Evolutionary conservation across 2,113 vertebrate species (phyloP).

Genomic region (Notiomystis cincta): DNA sequence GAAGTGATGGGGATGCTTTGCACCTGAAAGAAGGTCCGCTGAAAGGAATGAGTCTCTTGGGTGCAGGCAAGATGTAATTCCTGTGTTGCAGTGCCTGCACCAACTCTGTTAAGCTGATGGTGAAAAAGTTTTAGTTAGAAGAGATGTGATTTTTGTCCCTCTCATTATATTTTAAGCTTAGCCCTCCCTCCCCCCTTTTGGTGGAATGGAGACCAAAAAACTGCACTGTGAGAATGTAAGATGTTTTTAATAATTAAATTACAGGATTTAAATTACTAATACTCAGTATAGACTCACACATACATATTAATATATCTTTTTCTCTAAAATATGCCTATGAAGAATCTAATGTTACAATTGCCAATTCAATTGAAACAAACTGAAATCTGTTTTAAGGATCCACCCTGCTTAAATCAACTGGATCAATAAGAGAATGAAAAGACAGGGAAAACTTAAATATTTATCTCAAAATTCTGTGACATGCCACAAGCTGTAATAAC

Average conservation of each 20-base stretch:
- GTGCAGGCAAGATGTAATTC: not conserved
- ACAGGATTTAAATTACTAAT: not conserved
- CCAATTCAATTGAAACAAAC: not conserved
- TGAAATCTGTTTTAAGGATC: not conserved
- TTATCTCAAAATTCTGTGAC: not conserved
- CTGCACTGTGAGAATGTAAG: not conserved
- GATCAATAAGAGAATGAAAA: not conserved
- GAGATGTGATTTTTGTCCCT: not conserved
- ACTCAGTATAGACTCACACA: not conserved
- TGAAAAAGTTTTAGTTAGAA: not conserved
- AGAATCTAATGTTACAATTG: not conserved
- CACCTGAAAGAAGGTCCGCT: not conserved
- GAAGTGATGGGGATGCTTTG: not conserved
- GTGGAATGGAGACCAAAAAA: not conserved
- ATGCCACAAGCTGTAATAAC: not conserved
- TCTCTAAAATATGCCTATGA: not conserved
- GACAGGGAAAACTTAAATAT: not conserved
- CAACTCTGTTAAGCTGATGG: rapidly evolving
- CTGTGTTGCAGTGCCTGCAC: rapidly evolving
- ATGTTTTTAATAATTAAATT: not conserved
- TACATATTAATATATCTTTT: not conserved
- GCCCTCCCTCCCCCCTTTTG: not conserved
- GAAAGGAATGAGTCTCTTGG: not conserved
- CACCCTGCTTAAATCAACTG: not conserved
- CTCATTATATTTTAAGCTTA: not conserved